These are phyloP conservation scores for Gobio gobio DNA, from an alignment of 2,113 vertebrate genomes.

Conservation along the genomic window DNA sequence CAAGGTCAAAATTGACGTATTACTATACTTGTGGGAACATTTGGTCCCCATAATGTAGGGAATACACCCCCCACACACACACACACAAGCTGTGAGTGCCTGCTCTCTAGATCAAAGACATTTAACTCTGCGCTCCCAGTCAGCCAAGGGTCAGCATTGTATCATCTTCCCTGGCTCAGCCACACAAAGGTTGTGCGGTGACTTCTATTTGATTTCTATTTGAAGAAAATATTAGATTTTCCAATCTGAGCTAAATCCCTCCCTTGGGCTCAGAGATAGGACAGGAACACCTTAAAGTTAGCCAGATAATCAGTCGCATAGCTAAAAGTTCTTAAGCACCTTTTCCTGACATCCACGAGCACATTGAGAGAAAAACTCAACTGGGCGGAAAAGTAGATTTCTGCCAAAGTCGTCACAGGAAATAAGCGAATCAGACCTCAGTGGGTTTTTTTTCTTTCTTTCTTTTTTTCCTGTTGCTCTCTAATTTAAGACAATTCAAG, in stretches of 20 bases:
- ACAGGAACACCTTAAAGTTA: slow-evolving; percentile 51
- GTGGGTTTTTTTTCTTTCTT: neutral
- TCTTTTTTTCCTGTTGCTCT: slow-evolving; percentile 61
- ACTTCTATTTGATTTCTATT: slow-evolving; percentile 67
- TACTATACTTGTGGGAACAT: no score
- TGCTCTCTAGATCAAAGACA: slow-evolving; percentile 58
- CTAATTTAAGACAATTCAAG: slow-evolving; percentile 64
- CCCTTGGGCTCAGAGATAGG: slow-evolving; percentile 67
- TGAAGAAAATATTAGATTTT: slow-evolving; percentile 65
- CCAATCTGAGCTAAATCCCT: slow-evolving; percentile 63
- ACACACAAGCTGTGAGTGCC: slow-evolving; percentile 25
- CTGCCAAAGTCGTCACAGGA: slow-evolving; percentile 60
- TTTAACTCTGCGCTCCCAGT: slow-evolving; percentile 54
- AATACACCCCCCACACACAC: neutral
- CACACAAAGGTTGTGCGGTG: slow-evolving; percentile 59
- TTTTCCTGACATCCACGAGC: slow-evolving; percentile 59
- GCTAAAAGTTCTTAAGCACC: slow-evolving; percentile 62
- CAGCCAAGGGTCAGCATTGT: slow-evolving; percentile 57
- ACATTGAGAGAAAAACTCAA: slow-evolving; percentile 41
- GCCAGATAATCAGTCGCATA: slow-evolving; percentile 65
- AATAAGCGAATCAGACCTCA: slow-evolving; percentile 64
- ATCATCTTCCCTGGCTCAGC: slow-evolving; percentile 48
- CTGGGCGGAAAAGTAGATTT: slow-evolving; percentile 49
- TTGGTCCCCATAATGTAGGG: no score
- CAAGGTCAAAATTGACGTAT: no score